Evolutionary conservation across 2,113 vertebrate species (phyloP), one percentile per base, ranked within the genome.

Genomic region (Ivindomyrus marchei): DNA sequence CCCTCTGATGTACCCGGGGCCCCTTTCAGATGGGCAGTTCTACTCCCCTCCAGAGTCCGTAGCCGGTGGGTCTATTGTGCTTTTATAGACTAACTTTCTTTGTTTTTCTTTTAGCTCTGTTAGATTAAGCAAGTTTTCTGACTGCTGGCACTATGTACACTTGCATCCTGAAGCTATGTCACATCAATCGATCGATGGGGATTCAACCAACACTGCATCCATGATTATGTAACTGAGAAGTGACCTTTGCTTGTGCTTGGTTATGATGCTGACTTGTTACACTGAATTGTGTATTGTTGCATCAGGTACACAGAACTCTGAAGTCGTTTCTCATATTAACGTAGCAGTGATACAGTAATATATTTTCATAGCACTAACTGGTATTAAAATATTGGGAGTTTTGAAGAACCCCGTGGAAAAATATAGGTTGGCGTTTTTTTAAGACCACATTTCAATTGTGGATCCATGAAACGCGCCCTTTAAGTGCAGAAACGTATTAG

Each of bases 21-120:
- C 96, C 7, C 90, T 97, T 66, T 98, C 98, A 70, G 98, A 99
- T 0, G 98, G 98, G 11, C 98, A 98, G 95, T 99, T 99, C 93
- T 99, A 99, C 96, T 99, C 98, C 8, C 98, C 98, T n/a, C 98
- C 98, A 3, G 98, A 99, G 93, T 99, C 98, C 88, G 95, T 97
- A 92, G 98, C 97, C 97, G 98, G 98, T 99, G 94, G 27, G 92
- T 10, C 77, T 11, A 7, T n/a, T 8, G 9, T 46, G 83, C 45
- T 85, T n/a, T 13, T 36, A 45, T n/a, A 87, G 45, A 52, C 45
- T 46, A 39, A 27, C 17, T n/a, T 62, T 52, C 0, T 62, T n/a
- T 46, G 2, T 27, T 31, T 15, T 47, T 49, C 17, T 5, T 66
- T 52, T 7, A 13, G 19, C n/a, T 80, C 17, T 17, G 1, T 39